A percentile compares a stretch with the other conserved stretches of the same genome.
These are phyloP conservation scores for Nestor notabilis DNA, from an alignment of 2,113 vertebrate genomes.

Conservation along the genomic window DNA sequence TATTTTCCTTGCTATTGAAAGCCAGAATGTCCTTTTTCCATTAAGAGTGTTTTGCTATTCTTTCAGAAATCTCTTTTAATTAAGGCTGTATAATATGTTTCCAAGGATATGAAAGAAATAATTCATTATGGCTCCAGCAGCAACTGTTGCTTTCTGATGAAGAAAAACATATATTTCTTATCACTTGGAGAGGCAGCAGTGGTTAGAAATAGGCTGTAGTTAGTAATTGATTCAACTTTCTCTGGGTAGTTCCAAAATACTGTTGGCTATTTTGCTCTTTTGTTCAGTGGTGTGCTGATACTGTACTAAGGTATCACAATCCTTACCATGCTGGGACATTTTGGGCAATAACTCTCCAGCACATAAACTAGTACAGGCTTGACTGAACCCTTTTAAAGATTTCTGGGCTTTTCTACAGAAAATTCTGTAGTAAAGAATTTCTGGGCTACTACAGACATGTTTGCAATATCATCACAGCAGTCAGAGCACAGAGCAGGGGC, in stretches of 20 bases:
- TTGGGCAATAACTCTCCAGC: neutral
- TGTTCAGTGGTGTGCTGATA: neutral
- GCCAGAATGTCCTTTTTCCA: neutral
- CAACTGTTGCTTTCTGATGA: conserved; percentile 2
- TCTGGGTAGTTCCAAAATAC: neutral
- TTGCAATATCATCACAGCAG: neutral
- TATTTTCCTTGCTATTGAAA: conserved; percentile 27
- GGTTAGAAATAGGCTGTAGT: neutral
- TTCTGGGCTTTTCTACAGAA: too few species aligned
- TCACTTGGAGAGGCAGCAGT: neutral
- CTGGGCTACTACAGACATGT: neutral
- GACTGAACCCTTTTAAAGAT: neutral
- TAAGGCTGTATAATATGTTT: conserved; percentile 51
- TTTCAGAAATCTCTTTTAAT: conserved; percentile 51
- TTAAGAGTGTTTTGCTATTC: conserved; percentile 24
- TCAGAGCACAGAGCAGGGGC: neutral
- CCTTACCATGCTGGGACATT: neutral
- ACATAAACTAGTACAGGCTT: neutral
- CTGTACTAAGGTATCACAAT: neutral
- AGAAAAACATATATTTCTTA: conserved; percentile 25
- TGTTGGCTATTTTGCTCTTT: neutral
- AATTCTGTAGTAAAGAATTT: too few species aligned
- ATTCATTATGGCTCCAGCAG: conserved; percentile 3
- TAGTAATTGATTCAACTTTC: neutral
- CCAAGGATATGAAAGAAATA: conserved; percentile 51